A percentile compares a stretch with the other conserved stretches of the same genome.
Evolutionary conservation across 2,797 vertebrate species (phyloP).

Genomic region (Acipenser oxyrinchus): DNA sequence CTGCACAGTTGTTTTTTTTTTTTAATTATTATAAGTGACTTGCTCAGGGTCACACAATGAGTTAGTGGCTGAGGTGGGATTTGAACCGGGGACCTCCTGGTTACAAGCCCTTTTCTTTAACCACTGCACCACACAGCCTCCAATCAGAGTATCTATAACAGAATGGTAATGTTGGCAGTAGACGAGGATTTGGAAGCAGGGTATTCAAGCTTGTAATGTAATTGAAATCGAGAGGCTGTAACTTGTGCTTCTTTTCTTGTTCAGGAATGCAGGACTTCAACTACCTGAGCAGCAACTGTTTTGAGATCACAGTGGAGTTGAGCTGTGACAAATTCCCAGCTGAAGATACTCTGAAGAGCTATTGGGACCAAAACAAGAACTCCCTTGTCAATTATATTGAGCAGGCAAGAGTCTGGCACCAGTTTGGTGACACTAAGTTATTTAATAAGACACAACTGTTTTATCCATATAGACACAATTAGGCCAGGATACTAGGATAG

Average conservation of each 20-base stretch:
- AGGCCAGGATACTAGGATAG: not conserved
- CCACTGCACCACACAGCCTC: no score
- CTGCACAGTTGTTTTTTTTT: no score
- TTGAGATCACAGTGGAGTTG: slow-evolving; percentile 85
- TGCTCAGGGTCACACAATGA: no score
- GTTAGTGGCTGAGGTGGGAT: no score
- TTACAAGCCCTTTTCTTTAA: no score
- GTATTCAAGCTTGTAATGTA: no score
- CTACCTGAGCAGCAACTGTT: slow-evolving; percentile 95
- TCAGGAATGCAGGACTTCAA: slow-evolving; percentile 96
- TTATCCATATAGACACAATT: not conserved
- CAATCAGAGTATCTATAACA: no score
- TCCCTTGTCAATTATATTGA: slow-evolving; percentile 78
- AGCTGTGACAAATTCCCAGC: slow-evolving; percentile 88
- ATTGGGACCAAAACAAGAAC: slow-evolving; percentile 83
- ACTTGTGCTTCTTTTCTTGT: slow-evolving; percentile 1
- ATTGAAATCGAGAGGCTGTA: no score
- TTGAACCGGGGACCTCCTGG: no score
- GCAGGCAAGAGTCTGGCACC: slow-evolving; percentile 51
- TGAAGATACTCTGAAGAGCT: slow-evolving; percentile 71
- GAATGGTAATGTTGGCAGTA: no score
- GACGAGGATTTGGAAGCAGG: no score
- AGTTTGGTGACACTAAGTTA: not conserved
- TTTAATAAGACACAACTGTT: slow-evolving; percentile 27
- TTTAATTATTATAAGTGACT: no score